Percentiles rank a stretch among this genome's conserved stretches.
phyloP scores from a whole-genome alignment of 2,888 invertebrate genomes.

The Hybos culiciformis region DNA sequence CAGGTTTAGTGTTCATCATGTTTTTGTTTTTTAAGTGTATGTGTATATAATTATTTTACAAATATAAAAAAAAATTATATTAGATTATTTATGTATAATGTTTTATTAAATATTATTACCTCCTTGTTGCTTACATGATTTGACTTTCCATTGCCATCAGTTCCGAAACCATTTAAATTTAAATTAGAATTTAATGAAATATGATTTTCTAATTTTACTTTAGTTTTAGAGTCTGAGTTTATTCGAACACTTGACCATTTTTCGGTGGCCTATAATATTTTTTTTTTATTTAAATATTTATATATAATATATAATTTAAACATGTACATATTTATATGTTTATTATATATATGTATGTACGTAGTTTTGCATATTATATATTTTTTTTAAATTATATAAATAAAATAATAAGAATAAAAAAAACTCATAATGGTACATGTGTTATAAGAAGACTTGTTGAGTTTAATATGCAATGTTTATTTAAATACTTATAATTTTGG shows the following conservation, averaged over 20 bases:
- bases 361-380: background rate
- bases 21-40: too few relatives aligned
- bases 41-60: too few relatives aligned
- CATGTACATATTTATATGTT: background rate
- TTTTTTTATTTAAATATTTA: background rate
- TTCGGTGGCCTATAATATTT: slow-evolving; percentile 19
- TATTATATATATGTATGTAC: background rate
- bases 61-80: too few relatives aligned
- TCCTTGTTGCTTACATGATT: slow-evolving; percentile 21
- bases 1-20: too few relatives aligned
- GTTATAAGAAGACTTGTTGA: too few relatives aligned
- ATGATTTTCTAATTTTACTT: slow-evolving; percentile 24
- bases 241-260: slow-evolving; percentile 25
- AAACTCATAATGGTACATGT: too few relatives aligned
- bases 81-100: too few relatives aligned
- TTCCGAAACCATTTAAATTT: slow-evolving; percentile 23
- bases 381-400: background rate
- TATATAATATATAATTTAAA: background rate
- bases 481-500: too few relatives aligned
- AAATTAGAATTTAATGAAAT: slow-evolving; percentile 22
- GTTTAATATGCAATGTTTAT: too few relatives aligned
- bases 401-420: background rate
- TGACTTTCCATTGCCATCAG: slow-evolving; percentile 18
- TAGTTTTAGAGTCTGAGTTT: slow-evolving; percentile 23
- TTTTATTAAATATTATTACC: too few relatives aligned